Conservation (phyloP, 2,113 vertebrate species). For the Stictonetta naevosa region DNA sequence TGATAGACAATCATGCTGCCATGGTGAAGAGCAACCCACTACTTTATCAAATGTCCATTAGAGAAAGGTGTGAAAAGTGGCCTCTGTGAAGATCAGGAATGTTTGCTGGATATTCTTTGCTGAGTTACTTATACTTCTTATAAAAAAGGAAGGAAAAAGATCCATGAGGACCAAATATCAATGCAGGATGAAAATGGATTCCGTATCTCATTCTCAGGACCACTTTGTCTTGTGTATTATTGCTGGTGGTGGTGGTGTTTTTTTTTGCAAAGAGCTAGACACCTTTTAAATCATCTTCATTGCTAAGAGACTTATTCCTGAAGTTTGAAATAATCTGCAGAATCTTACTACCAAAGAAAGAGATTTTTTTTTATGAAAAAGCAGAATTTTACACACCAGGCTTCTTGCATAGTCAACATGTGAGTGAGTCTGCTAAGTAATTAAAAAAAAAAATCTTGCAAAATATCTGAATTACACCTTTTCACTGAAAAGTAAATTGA, state of each 20-base stretch:
- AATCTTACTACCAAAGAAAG: background rate
- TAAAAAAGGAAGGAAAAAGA: background rate
- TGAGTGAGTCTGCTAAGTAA: background rate
- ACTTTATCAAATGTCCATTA: background rate
- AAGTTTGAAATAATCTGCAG: background rate
- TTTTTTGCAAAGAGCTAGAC: background rate
- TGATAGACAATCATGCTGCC: background rate
- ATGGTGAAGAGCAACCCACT: background rate
- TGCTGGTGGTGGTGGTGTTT: too few species aligned
- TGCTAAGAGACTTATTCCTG: background rate
- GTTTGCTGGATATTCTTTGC: background rate
- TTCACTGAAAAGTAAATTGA: background rate
- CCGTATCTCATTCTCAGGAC: background rate
- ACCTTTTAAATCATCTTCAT: background rate
- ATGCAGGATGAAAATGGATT: background rate
- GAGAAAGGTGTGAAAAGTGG: fast-evolving
- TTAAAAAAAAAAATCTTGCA: background rate
- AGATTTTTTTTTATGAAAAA: background rate
- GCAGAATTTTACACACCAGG: background rate
- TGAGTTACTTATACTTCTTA: background rate
- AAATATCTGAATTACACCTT: background rate
- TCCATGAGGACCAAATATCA: background rate
- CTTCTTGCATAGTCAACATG: background rate
- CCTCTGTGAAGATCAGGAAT: background rate
- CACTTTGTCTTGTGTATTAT: background rate